Percentiles rank a stretch among this genome's conserved stretches.
Evolutionary conservation across 2,113 vertebrate genomes (phyloP).

Genomic region (Coptodon bakossiorum): DNA sequence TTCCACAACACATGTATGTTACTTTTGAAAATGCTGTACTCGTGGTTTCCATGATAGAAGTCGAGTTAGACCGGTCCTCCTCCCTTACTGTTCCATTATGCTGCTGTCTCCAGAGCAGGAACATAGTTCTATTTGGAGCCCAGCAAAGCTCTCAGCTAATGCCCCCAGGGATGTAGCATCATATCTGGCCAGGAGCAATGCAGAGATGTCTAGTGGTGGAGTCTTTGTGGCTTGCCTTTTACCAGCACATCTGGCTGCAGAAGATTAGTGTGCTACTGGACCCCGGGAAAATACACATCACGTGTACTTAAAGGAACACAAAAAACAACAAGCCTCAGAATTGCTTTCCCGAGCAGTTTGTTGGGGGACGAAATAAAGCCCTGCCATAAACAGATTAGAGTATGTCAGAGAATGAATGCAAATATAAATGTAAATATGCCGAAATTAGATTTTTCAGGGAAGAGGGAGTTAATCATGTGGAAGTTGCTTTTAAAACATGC

Average conservation of each 20-base stretch:
- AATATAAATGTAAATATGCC: constrained; percentile 48
- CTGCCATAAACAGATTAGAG: constrained; percentile 33
- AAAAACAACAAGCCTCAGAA: constrained; percentile 43
- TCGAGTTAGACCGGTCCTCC: constrained; percentile 49
- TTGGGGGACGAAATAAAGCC: constrained; percentile 22
- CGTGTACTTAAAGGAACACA: constrained; percentile 52
- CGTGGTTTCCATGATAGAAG: constrained; percentile 36
- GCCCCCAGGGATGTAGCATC: constrained; percentile 62
- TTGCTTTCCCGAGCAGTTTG: constrained; percentile 37
- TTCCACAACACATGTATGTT: constrained; percentile 20
- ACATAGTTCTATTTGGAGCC: constrained; percentile 65
- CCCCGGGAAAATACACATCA: constrained; percentile 62
- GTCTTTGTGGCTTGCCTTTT: constrained; percentile 65
- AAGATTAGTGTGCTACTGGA: constrained; percentile 67
- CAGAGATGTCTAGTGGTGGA: constrained; percentile 64
- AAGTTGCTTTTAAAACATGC: constrained; percentile 43
- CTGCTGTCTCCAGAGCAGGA: constrained; percentile 57
- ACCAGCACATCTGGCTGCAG: constrained; percentile 65
- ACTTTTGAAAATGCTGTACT: constrained; percentile 26
- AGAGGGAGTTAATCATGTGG: constrained; percentile 48
- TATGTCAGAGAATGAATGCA: constrained; percentile 42
- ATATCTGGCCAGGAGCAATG: constrained; percentile 69
- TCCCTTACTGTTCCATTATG: constrained; percentile 51
- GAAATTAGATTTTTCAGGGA: constrained; percentile 50
- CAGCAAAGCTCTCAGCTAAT: constrained; percentile 64